Conservation (phyloP, 2,113 vertebrate genomes). For the Mesembrinibis cayennensis region DNA sequence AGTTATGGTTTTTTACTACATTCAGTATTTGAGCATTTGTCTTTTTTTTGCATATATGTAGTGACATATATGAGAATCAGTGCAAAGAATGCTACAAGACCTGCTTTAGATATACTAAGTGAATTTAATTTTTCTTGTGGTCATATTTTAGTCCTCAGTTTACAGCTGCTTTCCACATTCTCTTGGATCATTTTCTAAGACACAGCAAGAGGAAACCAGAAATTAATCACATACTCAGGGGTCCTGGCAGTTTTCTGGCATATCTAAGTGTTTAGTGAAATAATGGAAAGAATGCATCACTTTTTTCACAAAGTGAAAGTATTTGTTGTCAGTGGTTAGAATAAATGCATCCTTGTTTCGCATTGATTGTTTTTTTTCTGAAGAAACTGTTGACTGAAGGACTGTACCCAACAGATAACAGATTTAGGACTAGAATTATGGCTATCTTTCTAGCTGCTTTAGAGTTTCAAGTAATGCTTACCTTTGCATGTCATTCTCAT, state of each 20-base stretch:
- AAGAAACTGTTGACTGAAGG: not conserved
- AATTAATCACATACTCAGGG: conserved; percentile 58
- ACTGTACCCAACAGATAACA: not conserved
- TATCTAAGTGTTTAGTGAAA: conserved; percentile 18
- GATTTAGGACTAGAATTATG: not conserved
- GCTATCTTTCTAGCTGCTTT: not conserved
- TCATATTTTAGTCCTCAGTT: not conserved
- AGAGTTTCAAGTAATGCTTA: not conserved
- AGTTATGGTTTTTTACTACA: not conserved
- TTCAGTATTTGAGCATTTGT: not conserved
- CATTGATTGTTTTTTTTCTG: not conserved
- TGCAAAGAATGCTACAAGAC: not conserved
- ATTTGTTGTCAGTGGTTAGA: conserved; percentile 46
- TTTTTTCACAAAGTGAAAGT: not conserved
- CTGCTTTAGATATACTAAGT: not conserved
- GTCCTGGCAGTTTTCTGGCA: conserved; percentile 57
- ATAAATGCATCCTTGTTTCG: conserved; percentile 41
- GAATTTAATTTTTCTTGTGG: not conserved
- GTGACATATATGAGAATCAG: not conserved
- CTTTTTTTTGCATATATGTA: not conserved
- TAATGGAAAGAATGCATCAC: conserved; percentile 37
- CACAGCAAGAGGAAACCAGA: conserved; percentile 62
- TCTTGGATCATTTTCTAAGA: conserved; percentile 58
- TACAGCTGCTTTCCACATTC: conserved; percentile 59
- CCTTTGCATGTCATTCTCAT: not conserved